Evolutionary conservation across 2,888 invertebrate species (phyloP).

Genomic region (Tetheella fluctuosa): DNA sequence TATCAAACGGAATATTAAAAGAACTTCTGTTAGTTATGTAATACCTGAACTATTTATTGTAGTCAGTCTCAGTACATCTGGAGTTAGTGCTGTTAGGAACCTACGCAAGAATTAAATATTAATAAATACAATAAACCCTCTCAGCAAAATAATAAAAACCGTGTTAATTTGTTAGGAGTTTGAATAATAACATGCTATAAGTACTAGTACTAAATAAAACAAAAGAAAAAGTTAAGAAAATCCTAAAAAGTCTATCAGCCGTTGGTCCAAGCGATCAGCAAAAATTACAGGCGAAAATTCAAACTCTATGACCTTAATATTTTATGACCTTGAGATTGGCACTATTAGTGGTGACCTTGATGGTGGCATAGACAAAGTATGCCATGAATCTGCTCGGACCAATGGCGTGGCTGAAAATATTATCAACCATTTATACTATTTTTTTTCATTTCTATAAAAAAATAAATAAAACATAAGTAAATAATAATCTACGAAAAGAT

Average conservation of each 20-base stretch:
- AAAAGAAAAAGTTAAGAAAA: slow-evolving; percentile 24
- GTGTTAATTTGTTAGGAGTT: slow-evolving; percentile 41
- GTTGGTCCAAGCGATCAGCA: slow-evolving; percentile 75
- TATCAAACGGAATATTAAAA: slow-evolving; percentile 41
- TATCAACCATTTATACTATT: slow-evolving; percentile 26
- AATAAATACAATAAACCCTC: slow-evolving; percentile 28
- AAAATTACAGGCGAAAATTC: slow-evolving; percentile 55
- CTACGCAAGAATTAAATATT: slow-evolving; percentile 62
- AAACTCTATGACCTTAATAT: slow-evolving; percentile 49
- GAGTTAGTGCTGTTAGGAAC: slow-evolving; percentile 84
- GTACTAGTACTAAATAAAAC: slow-evolving; percentile 22
- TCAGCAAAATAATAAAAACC: slow-evolving; percentile 20
- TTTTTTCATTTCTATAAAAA: slow-evolving; percentile 18
- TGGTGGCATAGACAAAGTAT: slow-evolving; percentile 81
- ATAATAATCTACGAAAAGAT: slow-evolving; percentile 12
- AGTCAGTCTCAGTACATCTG: slow-evolving; percentile 82
- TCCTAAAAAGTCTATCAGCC: slow-evolving; percentile 55
- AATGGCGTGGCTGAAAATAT: slow-evolving; percentile 77
- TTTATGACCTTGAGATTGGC: slow-evolving; percentile 60
- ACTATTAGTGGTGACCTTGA: slow-evolving; percentile 74
- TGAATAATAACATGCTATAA: slow-evolving; percentile 44
- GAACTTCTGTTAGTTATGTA: slow-evolving; percentile 56
- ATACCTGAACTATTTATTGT: slow-evolving; percentile 83
- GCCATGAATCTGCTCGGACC: slow-evolving; percentile 84
- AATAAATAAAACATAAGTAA: slow-evolving; percentile 24